phyloP scores from a whole-genome alignment of 2,113 vertebrate species.

The Aegypius monachus region DNA sequence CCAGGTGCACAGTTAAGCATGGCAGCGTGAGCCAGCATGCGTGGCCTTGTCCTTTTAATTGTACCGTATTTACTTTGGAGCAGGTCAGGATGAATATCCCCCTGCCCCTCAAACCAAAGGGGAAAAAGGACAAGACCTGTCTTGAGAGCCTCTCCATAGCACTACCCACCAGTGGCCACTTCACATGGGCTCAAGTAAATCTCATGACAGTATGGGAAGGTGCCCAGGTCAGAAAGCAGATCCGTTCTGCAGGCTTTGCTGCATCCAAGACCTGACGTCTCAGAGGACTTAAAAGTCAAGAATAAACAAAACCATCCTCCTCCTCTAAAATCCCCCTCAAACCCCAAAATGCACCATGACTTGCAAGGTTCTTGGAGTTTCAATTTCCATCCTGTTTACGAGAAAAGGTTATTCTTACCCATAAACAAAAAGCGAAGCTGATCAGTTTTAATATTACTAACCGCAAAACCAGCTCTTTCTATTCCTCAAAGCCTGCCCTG shows the following conservation, averaged over 20 bases:
- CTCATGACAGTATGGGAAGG: not conserved
- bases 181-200: not conserved
- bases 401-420: not conserved
- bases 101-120: not conserved
- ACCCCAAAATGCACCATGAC: not conserved
- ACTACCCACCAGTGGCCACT: not conserved
- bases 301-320: not conserved
- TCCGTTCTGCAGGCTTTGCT: not conserved
- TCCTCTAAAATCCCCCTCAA: not conserved
- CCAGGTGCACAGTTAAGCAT: fast-evolving
- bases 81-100: not conserved
- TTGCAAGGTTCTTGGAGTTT: not conserved
- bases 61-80: not conserved
- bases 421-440: not conserved
- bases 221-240: not conserved
- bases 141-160: not conserved
- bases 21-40: fast-evolving
- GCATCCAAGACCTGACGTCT: not conserved
- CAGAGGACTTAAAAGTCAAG: not conserved
- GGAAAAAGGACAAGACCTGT: not conserved
- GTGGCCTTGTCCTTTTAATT: fast-evolving
- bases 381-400: not conserved
- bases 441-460: not conserved
- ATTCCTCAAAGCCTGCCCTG: not conserved
- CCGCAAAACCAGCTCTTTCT: not conserved